Conservation (phyloP, 1,140 invertebrate species). For the Pemphigus obesinymphae region DNA sequence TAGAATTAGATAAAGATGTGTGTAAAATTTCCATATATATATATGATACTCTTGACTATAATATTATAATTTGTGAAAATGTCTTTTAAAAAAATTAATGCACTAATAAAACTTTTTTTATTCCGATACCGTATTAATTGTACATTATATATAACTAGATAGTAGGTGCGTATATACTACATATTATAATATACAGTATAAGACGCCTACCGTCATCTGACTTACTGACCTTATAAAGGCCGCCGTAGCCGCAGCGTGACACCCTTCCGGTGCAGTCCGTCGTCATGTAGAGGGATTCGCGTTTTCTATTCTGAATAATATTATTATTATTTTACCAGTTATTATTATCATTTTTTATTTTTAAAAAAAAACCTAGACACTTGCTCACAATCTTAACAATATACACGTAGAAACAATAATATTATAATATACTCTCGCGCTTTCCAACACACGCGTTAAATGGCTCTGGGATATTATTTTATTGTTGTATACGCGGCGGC, state of each 20-base stretch:
- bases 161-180: too few relatives aligned
- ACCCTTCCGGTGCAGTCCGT: background rate
- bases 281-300: background rate
- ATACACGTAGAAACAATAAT: background rate
- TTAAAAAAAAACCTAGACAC: background rate
- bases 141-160: too few relatives aligned
- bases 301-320: background rate
- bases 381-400: background rate
- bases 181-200: too few relatives aligned
- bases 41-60: too few relatives aligned
- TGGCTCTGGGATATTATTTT: background rate
- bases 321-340: background rate
- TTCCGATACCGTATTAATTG: too few relatives aligned
- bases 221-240: conserved; percentile 15
- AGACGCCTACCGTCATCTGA: conserved; percentile 18
- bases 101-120: too few relatives aligned
- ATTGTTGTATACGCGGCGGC: background rate
- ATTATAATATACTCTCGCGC: background rate
- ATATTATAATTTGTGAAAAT: too few relatives aligned
- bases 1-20: too few relatives aligned
- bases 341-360: too few relatives aligned
- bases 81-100: too few relatives aligned
- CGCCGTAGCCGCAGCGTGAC: background rate
- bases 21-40: too few relatives aligned
- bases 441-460: background rate